Percentiles rank a stretch among this genome's conserved stretches.
These are phyloP conservation scores for Pristionchus mayeri DNA, from an alignment of 2,888 invertebrate genomes.

Conservation along the genomic window DNA sequence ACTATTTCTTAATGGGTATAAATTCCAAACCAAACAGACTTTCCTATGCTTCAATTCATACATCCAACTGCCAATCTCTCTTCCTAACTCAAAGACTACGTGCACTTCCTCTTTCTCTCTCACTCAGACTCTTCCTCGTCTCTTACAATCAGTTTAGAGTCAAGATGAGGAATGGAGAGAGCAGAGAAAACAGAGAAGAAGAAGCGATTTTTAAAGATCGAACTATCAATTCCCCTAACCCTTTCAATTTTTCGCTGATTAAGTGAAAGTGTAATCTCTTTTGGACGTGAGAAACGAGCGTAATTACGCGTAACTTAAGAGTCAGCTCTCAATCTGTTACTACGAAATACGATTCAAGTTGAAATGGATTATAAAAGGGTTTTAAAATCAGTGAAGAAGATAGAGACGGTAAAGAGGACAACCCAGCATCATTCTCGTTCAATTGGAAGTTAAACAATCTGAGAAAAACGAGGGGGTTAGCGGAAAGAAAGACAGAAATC, in stretches of 20 bases:
- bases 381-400: background rate
- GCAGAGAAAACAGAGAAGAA: background rate
- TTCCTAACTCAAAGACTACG: background rate
- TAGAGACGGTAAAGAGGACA: background rate
- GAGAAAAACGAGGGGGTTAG: conserved; percentile 3
- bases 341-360: background rate
- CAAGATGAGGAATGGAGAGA: background rate
- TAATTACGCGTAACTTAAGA: background rate
- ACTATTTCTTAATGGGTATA: background rate
- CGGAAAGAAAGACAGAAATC: background rate
- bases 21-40: too few relatives aligned
- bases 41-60: too few relatives aligned
- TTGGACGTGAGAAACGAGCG: background rate
- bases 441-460: background rate
- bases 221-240: background rate
- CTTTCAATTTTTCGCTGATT: background rate
- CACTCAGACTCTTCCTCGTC: conserved; percentile 16
- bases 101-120: background rate
- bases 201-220: conserved; percentile 19
- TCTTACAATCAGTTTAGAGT: conserved; percentile 1
- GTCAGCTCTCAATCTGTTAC: background rate
- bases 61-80: background rate
- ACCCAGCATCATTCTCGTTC: background rate
- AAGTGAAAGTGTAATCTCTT: background rate
- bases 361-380: background rate